A percentile compares a stretch with the other conserved stretches of the same genome.
Evolutionary conservation across 2,113 vertebrate species (phyloP).

Genomic region (Thunnus maccoyii): DNA sequence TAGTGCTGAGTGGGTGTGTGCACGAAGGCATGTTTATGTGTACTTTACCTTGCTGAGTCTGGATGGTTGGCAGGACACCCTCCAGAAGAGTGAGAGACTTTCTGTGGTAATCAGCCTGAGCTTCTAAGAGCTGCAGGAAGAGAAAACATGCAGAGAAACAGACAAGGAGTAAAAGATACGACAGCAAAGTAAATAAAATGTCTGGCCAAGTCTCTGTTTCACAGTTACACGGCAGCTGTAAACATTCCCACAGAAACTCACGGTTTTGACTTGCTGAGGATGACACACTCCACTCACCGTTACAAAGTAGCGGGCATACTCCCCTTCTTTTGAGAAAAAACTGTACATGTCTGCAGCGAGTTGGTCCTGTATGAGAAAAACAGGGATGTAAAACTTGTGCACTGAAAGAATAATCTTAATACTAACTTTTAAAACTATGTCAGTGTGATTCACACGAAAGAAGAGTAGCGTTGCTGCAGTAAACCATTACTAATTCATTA

Average conservation of each 20-base stretch:
- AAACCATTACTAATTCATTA: not conserved
- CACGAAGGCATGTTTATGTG: not conserved
- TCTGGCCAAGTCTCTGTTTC: slow-evolving; percentile 38
- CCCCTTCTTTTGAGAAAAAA: slow-evolving; percentile 96
- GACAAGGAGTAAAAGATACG: slow-evolving; percentile 34
- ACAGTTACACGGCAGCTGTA: slow-evolving; percentile 58
- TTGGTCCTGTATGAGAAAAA: slow-evolving; percentile 88
- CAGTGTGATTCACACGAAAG: not conserved
- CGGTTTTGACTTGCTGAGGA: slow-evolving; percentile 13
- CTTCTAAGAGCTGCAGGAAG: slow-evolving; percentile 97
- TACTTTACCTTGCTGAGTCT: slow-evolving; percentile 95
- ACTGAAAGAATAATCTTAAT: not conserved
- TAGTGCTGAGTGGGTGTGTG: slow-evolving; percentile 12
- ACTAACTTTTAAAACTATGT: not conserved
- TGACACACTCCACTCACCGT: slow-evolving; percentile 84
- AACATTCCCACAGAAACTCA: slow-evolving; percentile 57
- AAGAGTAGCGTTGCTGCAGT: not conserved
- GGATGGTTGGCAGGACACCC: slow-evolving; percentile 95
- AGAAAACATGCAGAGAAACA: slow-evolving; percentile 65
- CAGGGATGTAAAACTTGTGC: not conserved
- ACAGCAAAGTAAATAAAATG: slow-evolving; percentile 55
- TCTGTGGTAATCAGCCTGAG: slow-evolving; percentile 99
- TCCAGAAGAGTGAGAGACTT: slow-evolving; percentile 98
- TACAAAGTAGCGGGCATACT: slow-evolving; percentile 93
- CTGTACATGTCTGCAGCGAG: slow-evolving; percentile 98